Conservation (phyloP, 2,113 vertebrate species). For the Mustela lutreola region DNA sequence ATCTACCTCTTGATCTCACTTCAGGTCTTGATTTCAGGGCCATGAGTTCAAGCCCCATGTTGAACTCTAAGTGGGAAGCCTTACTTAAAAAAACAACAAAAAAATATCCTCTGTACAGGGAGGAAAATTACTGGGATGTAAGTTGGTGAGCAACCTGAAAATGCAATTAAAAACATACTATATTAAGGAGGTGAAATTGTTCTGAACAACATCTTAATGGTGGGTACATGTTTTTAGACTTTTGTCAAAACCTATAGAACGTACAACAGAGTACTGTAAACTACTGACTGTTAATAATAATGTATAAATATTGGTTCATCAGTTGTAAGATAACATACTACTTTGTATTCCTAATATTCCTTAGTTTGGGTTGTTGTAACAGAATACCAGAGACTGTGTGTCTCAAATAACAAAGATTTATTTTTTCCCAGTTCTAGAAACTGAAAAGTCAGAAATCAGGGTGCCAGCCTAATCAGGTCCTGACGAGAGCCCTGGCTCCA, state of each 20-base stretch:
- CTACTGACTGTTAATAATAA: background rate
- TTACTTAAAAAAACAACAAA: background rate
- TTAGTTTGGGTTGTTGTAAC: background rate
- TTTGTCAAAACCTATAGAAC: background rate
- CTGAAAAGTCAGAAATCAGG: background rate
- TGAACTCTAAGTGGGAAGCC: background rate
- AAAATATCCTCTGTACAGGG: background rate
- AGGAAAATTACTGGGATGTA: background rate
- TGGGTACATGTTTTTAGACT: background rate
- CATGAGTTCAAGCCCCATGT: background rate
- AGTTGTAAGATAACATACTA: background rate
- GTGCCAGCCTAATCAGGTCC: too few relatives aligned
- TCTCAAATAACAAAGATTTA: background rate
- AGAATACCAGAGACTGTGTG: background rate
- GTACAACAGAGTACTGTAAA: background rate
- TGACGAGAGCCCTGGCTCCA: background rate
- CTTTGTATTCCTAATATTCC: background rate
- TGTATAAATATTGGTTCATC: background rate
- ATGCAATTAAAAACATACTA: constrained; percentile 20
- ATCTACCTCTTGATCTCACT: background rate
- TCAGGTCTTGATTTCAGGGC: background rate
- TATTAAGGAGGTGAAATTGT: background rate
- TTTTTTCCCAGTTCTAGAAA: background rate
- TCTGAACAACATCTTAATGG: background rate
- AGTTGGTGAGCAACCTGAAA: background rate